phyloP scores from a whole-genome alignment of 2,797 vertebrate species.

The Hemitrygon akajei region DNA sequence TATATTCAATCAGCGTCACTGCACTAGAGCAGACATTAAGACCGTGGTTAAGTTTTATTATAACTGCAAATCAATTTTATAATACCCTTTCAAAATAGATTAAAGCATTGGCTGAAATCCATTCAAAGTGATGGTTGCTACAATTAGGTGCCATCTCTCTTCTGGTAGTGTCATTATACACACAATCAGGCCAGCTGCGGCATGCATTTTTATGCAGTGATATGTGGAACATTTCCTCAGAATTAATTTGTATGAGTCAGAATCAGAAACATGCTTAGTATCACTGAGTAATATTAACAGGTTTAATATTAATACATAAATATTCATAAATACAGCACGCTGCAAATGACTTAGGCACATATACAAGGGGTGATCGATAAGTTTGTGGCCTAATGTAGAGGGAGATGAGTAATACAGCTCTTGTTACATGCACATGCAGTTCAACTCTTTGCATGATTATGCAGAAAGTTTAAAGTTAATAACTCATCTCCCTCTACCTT shows the following conservation, averaged over 20 bases:
- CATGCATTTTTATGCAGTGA: not conserved
- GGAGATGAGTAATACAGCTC: too few relatives aligned
- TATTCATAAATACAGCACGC: too few relatives aligned
- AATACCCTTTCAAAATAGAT: not conserved
- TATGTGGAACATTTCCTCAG: not conserved
- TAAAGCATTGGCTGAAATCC: not conserved
- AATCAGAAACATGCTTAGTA: too few relatives aligned
- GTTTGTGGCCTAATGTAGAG: too few relatives aligned
- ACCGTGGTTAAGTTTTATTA: constrained; percentile 21
- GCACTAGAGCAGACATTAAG: not conserved
- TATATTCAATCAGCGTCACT: not conserved
- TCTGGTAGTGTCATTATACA: not conserved
- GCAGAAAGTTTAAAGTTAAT: too few relatives aligned
- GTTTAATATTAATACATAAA: too few relatives aligned
- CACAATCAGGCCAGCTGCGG: not conserved
- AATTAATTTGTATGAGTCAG: not conserved
- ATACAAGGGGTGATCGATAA: too few relatives aligned
- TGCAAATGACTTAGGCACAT: too few relatives aligned
- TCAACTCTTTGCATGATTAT: too few relatives aligned
- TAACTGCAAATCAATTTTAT: constrained; percentile 26
- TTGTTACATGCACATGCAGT: too few relatives aligned
- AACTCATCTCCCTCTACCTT: too few relatives aligned
- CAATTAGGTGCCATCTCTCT: not conserved
- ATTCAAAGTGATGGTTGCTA: not conserved
- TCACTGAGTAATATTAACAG: too few relatives aligned